Base-by-base conservation (phyloP, 2,113 vertebrate genomes). In the Meles meles region DNA sequence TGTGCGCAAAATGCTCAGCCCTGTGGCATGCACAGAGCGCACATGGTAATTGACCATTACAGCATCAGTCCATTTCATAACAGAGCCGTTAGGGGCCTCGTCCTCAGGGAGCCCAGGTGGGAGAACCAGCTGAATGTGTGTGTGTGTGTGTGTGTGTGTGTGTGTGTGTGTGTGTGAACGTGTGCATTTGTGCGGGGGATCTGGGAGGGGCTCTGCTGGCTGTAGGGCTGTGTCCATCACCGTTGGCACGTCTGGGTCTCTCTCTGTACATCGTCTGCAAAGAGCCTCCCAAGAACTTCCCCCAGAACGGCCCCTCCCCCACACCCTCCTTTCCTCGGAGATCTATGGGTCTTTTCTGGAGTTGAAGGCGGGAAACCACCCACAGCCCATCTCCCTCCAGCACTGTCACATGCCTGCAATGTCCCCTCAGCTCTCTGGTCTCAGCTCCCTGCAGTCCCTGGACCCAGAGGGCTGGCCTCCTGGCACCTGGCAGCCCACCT, bases 381-480 rank as follows among this genome's bases (percentile, higher is more conserved):
- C 23, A 34, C 21, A 55, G 13, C 3, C 11, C 0, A 1, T 14
- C 89, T 79, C n/a, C 39, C 0, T 0, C 21, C 34, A 44, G n/a
- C n/a, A 15, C 44, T 1, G 27, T 21, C 67, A 52, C 3, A 1
- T 9, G 12, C 29, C 49, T 7, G 0, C 0, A 13, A 2, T 0
- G 0, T 11, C 8, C 44, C 82, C 44, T 18, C 18, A 0, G 2
- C 14, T 6, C 21, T 7, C n/a, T n/a, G 37, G 31, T 37, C 47
- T 17, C 25, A 17, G 55, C 20, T 74, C 39, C 3, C 27, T 34
- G 2, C 0, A 47, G 47, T 23, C n/a, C 69, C 31, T 21, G 27
- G 49, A 81, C 14, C 42, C 0, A 3, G 4, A 3, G 20, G 29
- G 9, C 72, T 27, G 11, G 3, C 34, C 12, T 7, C n/a, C 1